Conservation (phyloP, 2,888 invertebrate species). For the Carabus problematicus region DNA sequence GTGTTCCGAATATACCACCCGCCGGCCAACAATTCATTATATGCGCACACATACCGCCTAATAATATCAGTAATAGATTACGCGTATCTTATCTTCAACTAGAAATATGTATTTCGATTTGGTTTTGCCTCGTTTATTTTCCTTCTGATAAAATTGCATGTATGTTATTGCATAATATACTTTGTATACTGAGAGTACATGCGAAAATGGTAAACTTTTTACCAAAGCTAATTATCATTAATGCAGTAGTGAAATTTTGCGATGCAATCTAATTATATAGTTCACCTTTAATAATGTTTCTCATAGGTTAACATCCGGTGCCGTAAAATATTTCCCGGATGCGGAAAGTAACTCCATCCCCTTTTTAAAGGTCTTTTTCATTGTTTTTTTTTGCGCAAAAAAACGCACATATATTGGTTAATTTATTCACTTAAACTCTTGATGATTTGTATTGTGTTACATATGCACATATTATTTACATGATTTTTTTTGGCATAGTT, state of each 20-base stretch:
- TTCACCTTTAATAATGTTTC: conserved; percentile 27
- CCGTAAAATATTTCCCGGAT: conserved; percentile 23
- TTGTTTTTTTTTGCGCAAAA: conserved; percentile 6
- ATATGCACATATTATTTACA: no score
- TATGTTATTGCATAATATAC: conserved; percentile 1
- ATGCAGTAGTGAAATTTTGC: background rate
- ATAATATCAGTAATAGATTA: no score
- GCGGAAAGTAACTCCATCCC: conserved; percentile 10
- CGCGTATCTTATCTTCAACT: no score
- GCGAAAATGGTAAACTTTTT: background rate
- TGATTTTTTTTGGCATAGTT: no score
- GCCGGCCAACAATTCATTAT: no score
- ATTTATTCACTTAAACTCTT: no score
- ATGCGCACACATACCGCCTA: no score
- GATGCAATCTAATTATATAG: conserved; percentile 21
- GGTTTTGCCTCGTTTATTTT: background rate
- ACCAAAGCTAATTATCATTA: conserved; percentile 14
- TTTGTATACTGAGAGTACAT: no score
- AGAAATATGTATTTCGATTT: no score
- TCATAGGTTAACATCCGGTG: conserved; percentile 3
- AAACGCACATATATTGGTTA: no score
- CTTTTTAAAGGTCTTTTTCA: conserved; percentile 23
- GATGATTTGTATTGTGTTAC: no score
- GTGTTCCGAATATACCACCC: background rate
- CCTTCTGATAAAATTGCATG: background rate